Percentiles rank a stretch among this genome's conserved stretches.
phyloP scores from a whole-genome alignment of 1,140 invertebrate genomes.

The Sitodiplosis mosellana region DNA sequence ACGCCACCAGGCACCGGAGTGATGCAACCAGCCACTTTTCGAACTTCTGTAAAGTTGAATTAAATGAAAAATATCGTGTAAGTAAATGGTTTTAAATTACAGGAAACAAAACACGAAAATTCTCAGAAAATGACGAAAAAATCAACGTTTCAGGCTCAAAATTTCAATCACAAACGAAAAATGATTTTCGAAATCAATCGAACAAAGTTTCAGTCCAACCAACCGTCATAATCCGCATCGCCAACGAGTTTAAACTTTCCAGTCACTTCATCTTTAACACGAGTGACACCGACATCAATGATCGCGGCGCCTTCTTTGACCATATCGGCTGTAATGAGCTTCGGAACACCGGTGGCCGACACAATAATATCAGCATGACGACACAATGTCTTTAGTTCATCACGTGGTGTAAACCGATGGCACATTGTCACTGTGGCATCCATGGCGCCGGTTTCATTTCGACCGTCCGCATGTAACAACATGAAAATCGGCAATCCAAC shows the following conservation, averaged over 20 bases:
- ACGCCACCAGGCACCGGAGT: conserved; percentile 78
- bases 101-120: no score
- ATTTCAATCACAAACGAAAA: no score
- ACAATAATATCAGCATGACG: conserved; percentile 67
- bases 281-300: conserved; percentile 75
- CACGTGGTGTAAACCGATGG: conserved; percentile 64
- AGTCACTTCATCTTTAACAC: conserved; percentile 37
- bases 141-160: no score
- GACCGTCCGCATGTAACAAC: conserved; percentile 57
- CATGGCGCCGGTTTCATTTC: conserved; percentile 39
- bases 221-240: conserved; percentile 70
- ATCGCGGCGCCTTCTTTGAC: conserved; percentile 72
- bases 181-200: background rate
- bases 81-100: no score
- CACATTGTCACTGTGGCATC: conserved; percentile 78
- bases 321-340: conserved; percentile 67
- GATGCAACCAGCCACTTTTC: conserved; percentile 55
- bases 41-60: conserved; percentile 36
- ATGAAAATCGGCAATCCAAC: conserved; percentile 74
- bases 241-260: conserved; percentile 62
- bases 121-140: no score
- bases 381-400: conserved; percentile 46
- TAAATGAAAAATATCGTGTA: conserved; percentile 4
- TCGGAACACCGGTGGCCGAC: conserved; percentile 58
- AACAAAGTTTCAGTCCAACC: background rate